A percentile compares a stretch with the other conserved stretches of the same genome.
Conservation (phyloP, 2,797 vertebrate species). For the Anisognathus igniventris region DNA sequence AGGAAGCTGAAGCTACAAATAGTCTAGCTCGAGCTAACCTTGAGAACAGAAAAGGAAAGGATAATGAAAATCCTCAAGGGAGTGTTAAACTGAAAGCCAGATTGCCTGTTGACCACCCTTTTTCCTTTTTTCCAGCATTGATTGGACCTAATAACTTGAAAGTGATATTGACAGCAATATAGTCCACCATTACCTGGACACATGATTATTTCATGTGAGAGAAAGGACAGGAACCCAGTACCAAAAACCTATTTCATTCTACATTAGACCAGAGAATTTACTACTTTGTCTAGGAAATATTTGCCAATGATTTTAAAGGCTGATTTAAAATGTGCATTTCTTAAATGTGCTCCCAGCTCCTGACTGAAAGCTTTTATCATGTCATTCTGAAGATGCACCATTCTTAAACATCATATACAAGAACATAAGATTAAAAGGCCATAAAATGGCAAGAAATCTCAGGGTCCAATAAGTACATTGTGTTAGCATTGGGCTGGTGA, state of each 20-base stretch:
- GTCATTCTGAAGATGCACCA: neutral
- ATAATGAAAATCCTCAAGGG: constrained; percentile 90
- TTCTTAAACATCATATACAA: neutral
- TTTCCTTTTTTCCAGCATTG: constrained; percentile 75
- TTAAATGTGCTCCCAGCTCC: neutral
- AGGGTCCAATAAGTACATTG: neutral
- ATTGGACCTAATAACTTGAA: constrained; percentile 80
- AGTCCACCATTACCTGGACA: constrained; percentile 69
- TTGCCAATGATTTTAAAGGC: constrained; percentile 23
- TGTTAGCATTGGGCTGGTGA: neutral
- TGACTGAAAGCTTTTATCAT: neutral
- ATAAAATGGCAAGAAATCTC: neutral
- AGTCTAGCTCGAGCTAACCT: constrained; percentile 87
- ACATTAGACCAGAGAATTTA: constrained; percentile 14
- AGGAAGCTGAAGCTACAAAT: constrained; percentile 72
- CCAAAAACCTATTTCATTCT: constrained; percentile 26
- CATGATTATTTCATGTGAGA: constrained; percentile 47
- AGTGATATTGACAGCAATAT: constrained; percentile 73
- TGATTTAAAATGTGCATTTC: constrained; percentile 39
- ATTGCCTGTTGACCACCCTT: constrained; percentile 78
- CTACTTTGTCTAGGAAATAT: constrained; percentile 19
- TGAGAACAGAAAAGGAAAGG: constrained; percentile 81
- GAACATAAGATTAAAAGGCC: neutral
- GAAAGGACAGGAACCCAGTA: constrained; percentile 36
- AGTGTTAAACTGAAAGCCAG: constrained; percentile 82